Base-by-base conservation (phyloP, 2,888 invertebrate genomes). In the Trilocha varians region DNA sequence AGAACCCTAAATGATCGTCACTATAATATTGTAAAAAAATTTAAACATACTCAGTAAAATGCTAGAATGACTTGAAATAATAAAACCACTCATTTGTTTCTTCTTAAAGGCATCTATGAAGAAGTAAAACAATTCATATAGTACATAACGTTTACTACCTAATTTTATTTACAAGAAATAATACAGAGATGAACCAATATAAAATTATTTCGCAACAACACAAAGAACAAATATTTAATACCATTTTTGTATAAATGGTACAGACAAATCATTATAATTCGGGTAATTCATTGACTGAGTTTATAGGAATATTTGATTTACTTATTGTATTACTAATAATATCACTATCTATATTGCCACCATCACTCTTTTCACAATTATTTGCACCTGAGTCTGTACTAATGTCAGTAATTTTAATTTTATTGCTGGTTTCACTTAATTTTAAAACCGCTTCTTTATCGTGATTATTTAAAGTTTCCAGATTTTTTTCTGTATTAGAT, bases 371-470 rank as follows among this genome's bases (percentile, higher is more conserved):
- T 45, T 44, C 11, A 15, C 25, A 45, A 39, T 34, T 45, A 37
- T 42, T 9, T 17, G 43, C 41, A 48, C 32, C 42, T 37, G 34
- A 16, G 42, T 32, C 43, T 34, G 38, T 42, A 49, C 41, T 41
- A 5, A 38, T 42, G n/a, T 46, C 42, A 25, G 32, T 14, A 13
- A 34, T 34, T 14, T 16, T 37, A 40, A 33, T 32, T 37, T 41
- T 38, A 14, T 13, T 37, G 13, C 18, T 33, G 16, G 8, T 34
- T 34, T 44, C 42, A 25, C 32, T 44, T 43, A 35, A 41, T 32
- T 36, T 39, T 32, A 39, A 14, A 38, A 39, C 32, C 25, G 45
- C 39, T 17, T 16, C 8, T 38, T 16, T 5, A 37, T 33, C 41
- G 36, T 45, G 37, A 36, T 37, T 44, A n/a, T 42, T 45, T 25